These are phyloP conservation scores for Alectura lathami DNA, from an alignment of 2,113 vertebrate species.

Conservation along the genomic window DNA sequence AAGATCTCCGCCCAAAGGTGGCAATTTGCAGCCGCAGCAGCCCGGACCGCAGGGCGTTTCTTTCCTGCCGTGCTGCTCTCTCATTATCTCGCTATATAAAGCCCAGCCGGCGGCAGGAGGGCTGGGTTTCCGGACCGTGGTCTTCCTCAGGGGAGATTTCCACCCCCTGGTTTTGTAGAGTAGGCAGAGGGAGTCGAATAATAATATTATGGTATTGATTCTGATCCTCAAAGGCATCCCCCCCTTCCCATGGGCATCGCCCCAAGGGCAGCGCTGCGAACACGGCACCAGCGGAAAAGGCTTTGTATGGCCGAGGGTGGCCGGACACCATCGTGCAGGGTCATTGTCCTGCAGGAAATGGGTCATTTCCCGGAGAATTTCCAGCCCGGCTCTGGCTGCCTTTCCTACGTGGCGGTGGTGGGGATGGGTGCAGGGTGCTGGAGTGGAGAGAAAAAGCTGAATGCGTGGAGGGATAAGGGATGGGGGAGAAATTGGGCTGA, in stretches of 20 bases:
- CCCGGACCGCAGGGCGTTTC: slow-evolving; percentile 1
- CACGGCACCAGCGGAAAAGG: neutral
- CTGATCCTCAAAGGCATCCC: neutral
- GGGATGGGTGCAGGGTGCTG: neutral
- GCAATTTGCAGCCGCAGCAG: neutral
- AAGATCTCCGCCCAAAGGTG: neutral
- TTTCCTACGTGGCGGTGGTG: neutral
- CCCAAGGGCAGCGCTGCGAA: neutral
- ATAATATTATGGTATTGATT: neutral
- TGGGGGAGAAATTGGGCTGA: neutral
- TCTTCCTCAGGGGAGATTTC: slow-evolving; percentile 22
- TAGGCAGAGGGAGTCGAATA: neutral
- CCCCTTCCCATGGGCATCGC: rapidly evolving
- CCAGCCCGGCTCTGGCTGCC: neutral
- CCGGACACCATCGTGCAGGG: neutral
- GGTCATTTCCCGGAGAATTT: slow-evolving; percentile 61
- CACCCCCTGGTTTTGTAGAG: neutral
- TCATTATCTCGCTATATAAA: slow-evolving; percentile 62
- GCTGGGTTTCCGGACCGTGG: slow-evolving; percentile 37
- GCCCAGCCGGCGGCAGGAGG: neutral
- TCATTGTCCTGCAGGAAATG: slow-evolving; percentile 68
- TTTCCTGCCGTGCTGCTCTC: slow-evolving; percentile 41
- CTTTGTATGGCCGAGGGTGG: neutral
- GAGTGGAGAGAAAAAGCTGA: neutral
- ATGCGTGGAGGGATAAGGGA: neutral